These are phyloP conservation scores for Tribolium castaneum DNA, from an alignment of 1,140 invertebrate species.

Conservation along the genomic window DNA sequence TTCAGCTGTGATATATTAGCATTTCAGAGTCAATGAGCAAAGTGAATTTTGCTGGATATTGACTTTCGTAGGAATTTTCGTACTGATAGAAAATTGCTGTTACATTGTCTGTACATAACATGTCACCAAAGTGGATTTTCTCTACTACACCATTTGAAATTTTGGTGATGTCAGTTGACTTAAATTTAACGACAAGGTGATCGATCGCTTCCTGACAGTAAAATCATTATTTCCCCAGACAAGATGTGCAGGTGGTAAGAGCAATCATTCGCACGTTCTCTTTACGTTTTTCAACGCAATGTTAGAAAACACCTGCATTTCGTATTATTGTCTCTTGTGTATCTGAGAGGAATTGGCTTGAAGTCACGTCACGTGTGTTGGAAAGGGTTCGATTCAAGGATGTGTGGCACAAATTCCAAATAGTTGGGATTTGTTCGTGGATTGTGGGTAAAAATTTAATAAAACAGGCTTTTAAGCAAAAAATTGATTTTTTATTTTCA, in stretches of 20 bases:
- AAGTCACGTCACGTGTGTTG: not conserved
- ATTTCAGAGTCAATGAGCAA: not conserved
- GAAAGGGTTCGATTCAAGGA: not conserved
- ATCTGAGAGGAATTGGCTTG: not conserved
- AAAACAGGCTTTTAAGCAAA: not conserved
- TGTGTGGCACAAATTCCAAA: not conserved
- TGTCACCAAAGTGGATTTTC: not conserved
- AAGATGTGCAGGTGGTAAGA: too few relatives aligned
- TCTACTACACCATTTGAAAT: not conserved
- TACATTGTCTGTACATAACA: not conserved
- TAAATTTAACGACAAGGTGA: not conserved
- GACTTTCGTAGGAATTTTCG: not conserved
- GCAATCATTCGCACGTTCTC: too few relatives aligned
- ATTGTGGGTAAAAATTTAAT: not conserved
- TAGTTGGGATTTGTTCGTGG: not conserved
- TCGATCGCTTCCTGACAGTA: not conserved
- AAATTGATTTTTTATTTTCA: too few relatives aligned
- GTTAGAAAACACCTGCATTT: not conserved
- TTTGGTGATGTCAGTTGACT: not conserved
- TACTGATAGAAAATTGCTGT: not conserved
- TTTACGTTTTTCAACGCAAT: too few relatives aligned
- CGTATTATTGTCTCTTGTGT: not conserved
- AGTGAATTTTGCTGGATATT: too few relatives aligned
- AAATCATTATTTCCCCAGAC: not conserved
- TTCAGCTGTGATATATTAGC: not conserved